phyloP scores from a whole-genome alignment of 2,888 invertebrate genomes.

The Drosophila colorata region DNA sequence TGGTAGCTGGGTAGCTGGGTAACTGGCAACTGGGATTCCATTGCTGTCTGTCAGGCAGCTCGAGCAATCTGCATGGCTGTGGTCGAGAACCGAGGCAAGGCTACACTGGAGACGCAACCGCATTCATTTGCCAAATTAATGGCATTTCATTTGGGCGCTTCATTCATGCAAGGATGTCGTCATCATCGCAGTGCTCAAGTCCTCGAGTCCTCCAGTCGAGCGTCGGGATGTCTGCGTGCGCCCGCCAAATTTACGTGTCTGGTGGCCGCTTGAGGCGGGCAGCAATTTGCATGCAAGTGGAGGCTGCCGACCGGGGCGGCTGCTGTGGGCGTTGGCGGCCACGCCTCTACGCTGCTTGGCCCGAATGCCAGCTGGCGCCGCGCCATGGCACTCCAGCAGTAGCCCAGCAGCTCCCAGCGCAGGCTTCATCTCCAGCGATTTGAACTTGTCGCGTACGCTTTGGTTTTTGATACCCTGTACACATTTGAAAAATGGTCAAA shows the following conservation, averaged over 20 bases:
- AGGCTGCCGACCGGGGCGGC: constrained; percentile 6
- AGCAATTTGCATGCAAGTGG: constrained; percentile 59
- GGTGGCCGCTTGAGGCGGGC: constrained; percentile 66
- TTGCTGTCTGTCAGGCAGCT: constrained; percentile 8
- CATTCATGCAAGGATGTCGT: constrained; percentile 79
- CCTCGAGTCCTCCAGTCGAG: constrained; percentile 1
- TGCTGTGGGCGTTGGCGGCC: constrained; percentile 44
- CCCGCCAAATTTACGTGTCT: constrained; percentile 79
- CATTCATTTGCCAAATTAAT: constrained; percentile 82
- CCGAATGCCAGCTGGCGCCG: constrained; percentile 66
- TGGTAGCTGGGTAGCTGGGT: not conserved
- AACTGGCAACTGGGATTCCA: constrained; percentile 10
- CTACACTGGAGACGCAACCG: constrained; percentile 63
- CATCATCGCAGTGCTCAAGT: constrained; percentile 25
- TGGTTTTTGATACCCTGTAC: constrained; percentile 7
- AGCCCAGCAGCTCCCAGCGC: not conserved
- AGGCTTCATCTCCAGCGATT: constrained; percentile 22
- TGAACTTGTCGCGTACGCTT: constrained; percentile 43
- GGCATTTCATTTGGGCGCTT: constrained; percentile 81
- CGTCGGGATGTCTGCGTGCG: constrained; percentile 62
- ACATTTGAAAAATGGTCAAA: not conserved
- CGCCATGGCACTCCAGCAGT: constrained; percentile 52
- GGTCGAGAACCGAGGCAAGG: constrained; percentile 25
- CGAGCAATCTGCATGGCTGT: constrained; percentile 29
- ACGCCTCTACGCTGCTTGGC: constrained; percentile 29